phyloP scores from a whole-genome alignment of 2,113 vertebrate species.

The Engystomops pustulosus region DNA sequence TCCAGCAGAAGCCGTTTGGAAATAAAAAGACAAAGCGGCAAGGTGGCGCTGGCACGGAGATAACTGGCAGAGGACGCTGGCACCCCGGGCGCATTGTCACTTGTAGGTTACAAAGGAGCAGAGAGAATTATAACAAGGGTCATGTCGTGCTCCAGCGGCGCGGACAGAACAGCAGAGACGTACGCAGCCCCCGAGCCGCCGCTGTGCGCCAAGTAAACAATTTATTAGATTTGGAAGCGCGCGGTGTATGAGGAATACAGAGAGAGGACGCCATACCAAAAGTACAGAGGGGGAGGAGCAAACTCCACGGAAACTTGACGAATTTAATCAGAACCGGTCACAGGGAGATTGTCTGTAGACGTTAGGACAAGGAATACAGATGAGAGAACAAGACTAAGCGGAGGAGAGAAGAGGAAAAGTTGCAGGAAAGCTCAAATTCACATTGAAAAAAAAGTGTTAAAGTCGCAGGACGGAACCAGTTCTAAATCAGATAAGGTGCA shows the following conservation, averaged over 20 bases:
- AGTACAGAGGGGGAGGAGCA: neutral
- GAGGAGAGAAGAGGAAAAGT: too few relatives aligned
- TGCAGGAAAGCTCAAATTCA: too few relatives aligned
- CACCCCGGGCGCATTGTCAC: constrained; percentile 24
- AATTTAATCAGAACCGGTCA: neutral
- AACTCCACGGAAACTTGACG: neutral
- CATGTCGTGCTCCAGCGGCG: constrained; percentile 18
- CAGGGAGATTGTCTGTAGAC: neutral
- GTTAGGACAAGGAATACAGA: neutral
- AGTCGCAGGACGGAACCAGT: too few relatives aligned
- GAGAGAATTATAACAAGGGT: constrained; percentile 26
- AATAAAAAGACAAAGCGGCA: constrained; percentile 19
- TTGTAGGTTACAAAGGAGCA: constrained; percentile 43
- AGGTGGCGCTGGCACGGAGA: neutral
- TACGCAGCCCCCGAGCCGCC: neutral
- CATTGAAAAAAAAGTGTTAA: too few relatives aligned
- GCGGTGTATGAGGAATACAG: constrained; percentile 12
- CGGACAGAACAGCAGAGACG: neutral
- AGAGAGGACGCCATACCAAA: neutral
- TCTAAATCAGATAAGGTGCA: too few relatives aligned
- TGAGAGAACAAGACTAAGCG: too few relatives aligned
- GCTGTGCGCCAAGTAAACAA: constrained; percentile 33
- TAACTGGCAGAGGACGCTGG: constrained; percentile 20
- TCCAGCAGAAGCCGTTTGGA: constrained; percentile 20
- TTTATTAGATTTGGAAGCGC: constrained; percentile 31